Conservation (phyloP, 2,797 vertebrate species). For the Orientallactaga sibirica region DNA sequence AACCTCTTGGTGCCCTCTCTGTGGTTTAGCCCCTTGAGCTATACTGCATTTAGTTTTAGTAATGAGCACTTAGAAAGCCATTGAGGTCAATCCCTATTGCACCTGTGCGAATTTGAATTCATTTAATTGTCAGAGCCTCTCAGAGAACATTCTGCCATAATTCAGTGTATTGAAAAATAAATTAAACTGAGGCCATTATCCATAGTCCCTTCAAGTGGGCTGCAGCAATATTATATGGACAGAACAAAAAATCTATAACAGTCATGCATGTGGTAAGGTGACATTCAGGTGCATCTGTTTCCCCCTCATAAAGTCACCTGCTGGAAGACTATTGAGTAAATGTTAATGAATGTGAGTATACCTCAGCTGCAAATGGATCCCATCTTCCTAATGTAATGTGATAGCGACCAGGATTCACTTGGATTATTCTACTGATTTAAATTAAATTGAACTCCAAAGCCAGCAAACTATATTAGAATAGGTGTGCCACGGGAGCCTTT, state of each 20-base stretch:
- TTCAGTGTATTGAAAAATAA: conserved; percentile 70
- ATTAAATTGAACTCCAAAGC: conserved; percentile 75
- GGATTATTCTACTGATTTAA: conserved; percentile 82
- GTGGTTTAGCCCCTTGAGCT: conserved; percentile 57
- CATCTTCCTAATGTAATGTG: conserved; percentile 78
- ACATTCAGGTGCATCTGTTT: conserved; percentile 80
- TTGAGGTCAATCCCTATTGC: conserved; percentile 66
- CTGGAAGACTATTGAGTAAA: conserved; percentile 74
- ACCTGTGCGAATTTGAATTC: conserved; percentile 53
- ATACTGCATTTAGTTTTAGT: conserved; percentile 57
- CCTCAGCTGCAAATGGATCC: conserved; percentile 77
- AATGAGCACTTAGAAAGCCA: conserved; percentile 75
- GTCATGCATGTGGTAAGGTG: conserved; percentile 70
- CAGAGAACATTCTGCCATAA: conserved; percentile 66
- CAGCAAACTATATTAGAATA: conserved; percentile 76
- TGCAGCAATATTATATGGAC: conserved; percentile 67
- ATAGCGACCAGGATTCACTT: conserved; percentile 79
- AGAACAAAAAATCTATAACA: conserved; percentile 76
- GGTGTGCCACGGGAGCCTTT: conserved; percentile 58
- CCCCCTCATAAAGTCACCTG: conserved; percentile 73
- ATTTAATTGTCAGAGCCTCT: conserved; percentile 69
- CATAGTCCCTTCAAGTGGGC: conserved; percentile 60
- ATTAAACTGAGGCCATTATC: conserved; percentile 70
- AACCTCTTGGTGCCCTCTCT: conserved; percentile 24
- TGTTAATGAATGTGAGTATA: conserved; percentile 79